These are phyloP conservation scores for Peromyscus californicus DNA, from an alignment of 2,113 vertebrate genomes.

Conservation along the genomic window DNA sequence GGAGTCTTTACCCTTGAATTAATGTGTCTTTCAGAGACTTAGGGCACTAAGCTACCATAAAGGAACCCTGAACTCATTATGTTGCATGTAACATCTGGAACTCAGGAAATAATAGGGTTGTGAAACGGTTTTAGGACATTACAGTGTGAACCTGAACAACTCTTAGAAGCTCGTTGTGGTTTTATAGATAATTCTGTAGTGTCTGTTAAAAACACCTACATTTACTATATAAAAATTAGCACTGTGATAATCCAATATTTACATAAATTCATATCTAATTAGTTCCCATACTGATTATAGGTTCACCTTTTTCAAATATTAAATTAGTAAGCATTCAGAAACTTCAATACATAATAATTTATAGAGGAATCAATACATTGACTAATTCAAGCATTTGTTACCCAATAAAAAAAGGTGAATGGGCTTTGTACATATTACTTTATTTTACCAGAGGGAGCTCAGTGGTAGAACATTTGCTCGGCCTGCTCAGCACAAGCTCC, in stretches of 20 bases:
- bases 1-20: neutral
- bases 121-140: neutral
- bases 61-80: neutral
- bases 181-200: neutral
- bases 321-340: constrained; percentile 16
- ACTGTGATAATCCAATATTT: neutral
- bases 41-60: neutral
- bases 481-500: neutral
- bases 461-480: neutral
- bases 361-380: neutral
- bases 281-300: neutral
- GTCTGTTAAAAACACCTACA: neutral
- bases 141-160: neutral
- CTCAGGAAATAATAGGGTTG: neutral
- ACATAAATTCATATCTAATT: neutral
- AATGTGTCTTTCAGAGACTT: neutral
- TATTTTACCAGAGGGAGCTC: no score
- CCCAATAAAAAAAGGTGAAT: neutral
- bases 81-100: neutral
- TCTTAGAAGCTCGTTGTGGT: neutral
- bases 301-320: constrained; percentile 32
- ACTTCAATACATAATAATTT: neutral
- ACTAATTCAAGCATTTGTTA: constrained; percentile 5
- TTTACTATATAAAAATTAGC: constrained; percentile 25
- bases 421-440: neutral